Evolutionary conservation across 2,113 vertebrate genomes (phyloP), one percentile per base, ranked within the genome.

Genomic region (Otocyon megalotis): DNA sequence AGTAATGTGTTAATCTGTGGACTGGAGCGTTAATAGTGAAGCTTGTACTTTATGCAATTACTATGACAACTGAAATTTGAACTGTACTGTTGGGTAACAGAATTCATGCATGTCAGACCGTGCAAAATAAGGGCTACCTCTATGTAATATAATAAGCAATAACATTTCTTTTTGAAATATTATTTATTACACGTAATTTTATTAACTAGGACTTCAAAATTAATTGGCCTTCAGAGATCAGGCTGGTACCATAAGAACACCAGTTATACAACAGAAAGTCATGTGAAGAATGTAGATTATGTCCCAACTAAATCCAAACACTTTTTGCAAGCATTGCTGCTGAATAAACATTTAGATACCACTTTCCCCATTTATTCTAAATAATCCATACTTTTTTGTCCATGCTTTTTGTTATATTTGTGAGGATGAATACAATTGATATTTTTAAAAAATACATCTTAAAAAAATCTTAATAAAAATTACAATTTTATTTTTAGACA

Each of bases 41-140:
- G 35, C 17, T 77, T 26, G 24, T 37, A 50, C 30, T 56, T 90
- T 24, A 74, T 30, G 8, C 3, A 83, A 77, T 79, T 71, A 76
- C 76, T 83, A 19, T 43, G 8, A 32, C 53, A 96, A 83, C 58
- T 77, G 53, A 96, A 77, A 92, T 92, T n/a, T 60, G 60, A 82
- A 69, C 67, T 65, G 37, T 80, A 26, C 62, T 77, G 32, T 88
- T 69, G 60, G 32, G 3, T 88, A 92, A 62, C 37, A 92, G 32
- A 94, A 92, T 76, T 67, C 50, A 92, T 88, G 50, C 37, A 28
- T 67, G 26, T 76, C 82, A 86, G 32, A 58, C 37, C 4, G 19
- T 5, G 8, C 19, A 43, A 90, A 85, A 11, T 37, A 30, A 88
- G 12, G 28, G 15, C 17, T 81, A 8, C 60, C 32, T 84, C 37